Conservation (phyloP, 2,888 invertebrate species). For the Antitype chi region DNA sequence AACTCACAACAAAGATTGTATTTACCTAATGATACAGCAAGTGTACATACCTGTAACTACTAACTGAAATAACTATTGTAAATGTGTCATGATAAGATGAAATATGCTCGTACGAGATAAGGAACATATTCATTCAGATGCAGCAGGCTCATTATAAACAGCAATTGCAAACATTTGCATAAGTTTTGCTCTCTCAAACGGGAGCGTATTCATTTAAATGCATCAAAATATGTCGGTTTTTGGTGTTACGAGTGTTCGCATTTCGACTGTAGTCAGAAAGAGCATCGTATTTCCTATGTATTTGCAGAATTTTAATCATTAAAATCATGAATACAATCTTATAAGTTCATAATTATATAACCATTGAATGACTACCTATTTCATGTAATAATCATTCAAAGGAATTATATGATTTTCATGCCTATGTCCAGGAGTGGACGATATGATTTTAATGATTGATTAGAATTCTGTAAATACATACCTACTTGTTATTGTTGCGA, state of each 20-base stretch:
- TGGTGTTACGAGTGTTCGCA: neutral
- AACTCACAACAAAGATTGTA: neutral
- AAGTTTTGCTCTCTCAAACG: conserved; percentile 29
- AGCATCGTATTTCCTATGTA: no score
- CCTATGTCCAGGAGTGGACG: no score
- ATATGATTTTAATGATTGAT: no score
- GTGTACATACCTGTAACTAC: neutral
- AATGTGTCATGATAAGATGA: conserved; percentile 4
- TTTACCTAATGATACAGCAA: neutral
- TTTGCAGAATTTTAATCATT: no score
- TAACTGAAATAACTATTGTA: conserved; percentile 16
- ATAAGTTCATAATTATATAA: no score
- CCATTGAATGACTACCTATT: no score
- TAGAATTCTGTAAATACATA: no score
- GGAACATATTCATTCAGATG: conserved; percentile 39
- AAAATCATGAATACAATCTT: no score
- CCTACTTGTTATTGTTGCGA: no score
- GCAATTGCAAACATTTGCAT: conserved; percentile 41
- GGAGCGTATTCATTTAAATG: conserved; percentile 5
- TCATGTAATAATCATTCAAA: no score
- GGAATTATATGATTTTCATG: no score
- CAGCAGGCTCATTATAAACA: conserved; percentile 33
- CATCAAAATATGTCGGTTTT: conserved; percentile 14
- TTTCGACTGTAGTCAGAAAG: neutral
- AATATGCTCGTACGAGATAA: conserved; percentile 20